A percentile compares a stretch with the other conserved stretches of the same genome.
Evolutionary conservation across 2,888 invertebrate genomes (phyloP).

Genomic region (Brachylomia viminalis): DNA sequence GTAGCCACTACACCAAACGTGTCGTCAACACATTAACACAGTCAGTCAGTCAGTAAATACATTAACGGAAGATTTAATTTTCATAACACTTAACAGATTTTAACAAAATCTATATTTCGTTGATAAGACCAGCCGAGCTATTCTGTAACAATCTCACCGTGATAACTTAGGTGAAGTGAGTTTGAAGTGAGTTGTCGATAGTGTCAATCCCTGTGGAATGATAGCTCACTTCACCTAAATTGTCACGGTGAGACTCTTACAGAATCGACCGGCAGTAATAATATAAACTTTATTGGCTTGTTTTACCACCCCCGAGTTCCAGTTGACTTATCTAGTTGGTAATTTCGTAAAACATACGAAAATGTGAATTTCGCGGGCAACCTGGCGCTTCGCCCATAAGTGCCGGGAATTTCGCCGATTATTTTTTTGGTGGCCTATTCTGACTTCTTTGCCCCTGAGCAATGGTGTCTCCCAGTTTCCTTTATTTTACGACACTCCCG

Average conservation of each 20-base stretch:
- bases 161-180: no score
- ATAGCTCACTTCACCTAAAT: no score
- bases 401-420: background rate
- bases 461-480: background rate
- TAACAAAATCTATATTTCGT: slow-evolving; percentile 62
- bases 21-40: no score
- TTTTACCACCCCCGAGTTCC: slow-evolving; percentile 12
- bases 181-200: no score
- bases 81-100: slow-evolving; percentile 52
- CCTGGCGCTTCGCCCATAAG: no score
- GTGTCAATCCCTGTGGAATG: no score
- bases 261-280: no score
- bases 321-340: background rate
- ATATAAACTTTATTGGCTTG: slow-evolving; percentile 40
- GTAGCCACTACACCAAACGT: no score
- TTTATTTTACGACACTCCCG: background rate
- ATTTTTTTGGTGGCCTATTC: background rate
- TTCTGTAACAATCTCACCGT: no score
- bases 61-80: slow-evolving; percentile 50
- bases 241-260: no score
- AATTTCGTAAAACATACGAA: background rate
- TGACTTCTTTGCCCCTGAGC: background rate
- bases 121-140: slow-evolving; percentile 67
- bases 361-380: no score
- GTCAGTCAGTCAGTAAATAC: no score